Percentiles rank a stretch among this genome's conserved stretches.
phyloP scores from a whole-genome alignment of 2,113 vertebrate genomes.

The Numida meleagris region DNA sequence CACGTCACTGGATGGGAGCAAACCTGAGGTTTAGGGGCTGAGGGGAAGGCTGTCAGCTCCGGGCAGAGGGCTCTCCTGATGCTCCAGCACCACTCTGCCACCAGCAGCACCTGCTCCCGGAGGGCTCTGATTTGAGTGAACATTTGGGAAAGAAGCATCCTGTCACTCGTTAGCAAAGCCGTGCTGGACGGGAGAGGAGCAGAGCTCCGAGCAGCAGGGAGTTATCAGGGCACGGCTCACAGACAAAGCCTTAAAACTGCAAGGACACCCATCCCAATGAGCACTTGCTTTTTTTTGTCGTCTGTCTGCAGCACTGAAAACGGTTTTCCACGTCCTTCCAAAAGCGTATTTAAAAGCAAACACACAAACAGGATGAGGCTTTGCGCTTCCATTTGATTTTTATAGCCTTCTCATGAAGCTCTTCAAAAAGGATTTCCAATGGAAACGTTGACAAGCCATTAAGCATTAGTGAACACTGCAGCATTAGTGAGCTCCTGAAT shows the following conservation, averaged over 20 bases:
- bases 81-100: background rate
- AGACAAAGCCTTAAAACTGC: background rate
- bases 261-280: background rate
- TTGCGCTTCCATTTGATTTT: background rate
- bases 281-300: background rate
- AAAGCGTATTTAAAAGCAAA: background rate
- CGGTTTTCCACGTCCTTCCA: background rate
- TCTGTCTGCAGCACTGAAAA: background rate
- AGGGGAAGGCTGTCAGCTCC: background rate
- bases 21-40: background rate
- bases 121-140: background rate
- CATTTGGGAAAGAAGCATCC: background rate
- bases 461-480: background rate
- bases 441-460: background rate
- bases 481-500: background rate
- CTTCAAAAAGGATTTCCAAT: background rate
- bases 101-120: background rate
- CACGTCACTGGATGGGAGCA: rapidly evolving
- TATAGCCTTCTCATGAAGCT: background rate
- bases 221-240: background rate
- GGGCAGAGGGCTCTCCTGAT: background rate
- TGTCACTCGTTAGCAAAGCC: background rate
- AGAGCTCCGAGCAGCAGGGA: background rate
- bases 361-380: background rate
- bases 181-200: background rate